These are phyloP conservation scores for Vanacampus margaritifer DNA, from an alignment of 2,113 vertebrate species.

Conservation along the genomic window DNA sequence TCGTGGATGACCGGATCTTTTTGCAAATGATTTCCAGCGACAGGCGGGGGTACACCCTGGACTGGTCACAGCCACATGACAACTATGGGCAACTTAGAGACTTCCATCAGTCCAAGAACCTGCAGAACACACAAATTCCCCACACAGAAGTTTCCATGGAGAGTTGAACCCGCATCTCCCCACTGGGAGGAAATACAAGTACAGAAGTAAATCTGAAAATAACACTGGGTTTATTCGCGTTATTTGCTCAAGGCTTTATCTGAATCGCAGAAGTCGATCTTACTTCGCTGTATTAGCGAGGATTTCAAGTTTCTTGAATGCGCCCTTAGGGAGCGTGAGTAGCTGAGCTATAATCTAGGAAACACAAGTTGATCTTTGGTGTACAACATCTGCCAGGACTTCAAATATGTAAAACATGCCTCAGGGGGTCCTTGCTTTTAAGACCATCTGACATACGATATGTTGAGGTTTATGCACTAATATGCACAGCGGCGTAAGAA, in stretches of 20 bases:
- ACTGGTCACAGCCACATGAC: background rate
- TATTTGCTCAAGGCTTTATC: background rate
- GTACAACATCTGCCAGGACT: background rate
- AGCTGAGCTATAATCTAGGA: background rate
- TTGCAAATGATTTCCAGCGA: background rate
- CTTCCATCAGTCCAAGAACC: background rate
- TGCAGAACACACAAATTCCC: background rate
- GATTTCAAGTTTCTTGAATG: background rate
- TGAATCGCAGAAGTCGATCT: background rate
- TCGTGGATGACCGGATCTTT: background rate
- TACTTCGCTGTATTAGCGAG: background rate
- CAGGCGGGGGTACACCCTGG: background rate
- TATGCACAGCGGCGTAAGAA: background rate
- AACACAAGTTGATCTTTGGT: background rate
- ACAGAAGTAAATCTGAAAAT: background rate
- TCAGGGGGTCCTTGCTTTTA: background rate
- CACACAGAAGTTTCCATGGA: too few relatives aligned
- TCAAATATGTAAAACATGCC: background rate
- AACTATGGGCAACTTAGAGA: background rate
- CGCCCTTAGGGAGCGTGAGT: background rate
- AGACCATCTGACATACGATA: background rate
- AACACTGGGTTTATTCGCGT: background rate
- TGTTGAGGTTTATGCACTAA: background rate
- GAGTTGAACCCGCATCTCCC: too few relatives aligned
- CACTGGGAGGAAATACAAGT: too few relatives aligned